Evolutionary conservation across 2,888 invertebrate species (phyloP).

Genomic region (Microctonus brassicae): DNA sequence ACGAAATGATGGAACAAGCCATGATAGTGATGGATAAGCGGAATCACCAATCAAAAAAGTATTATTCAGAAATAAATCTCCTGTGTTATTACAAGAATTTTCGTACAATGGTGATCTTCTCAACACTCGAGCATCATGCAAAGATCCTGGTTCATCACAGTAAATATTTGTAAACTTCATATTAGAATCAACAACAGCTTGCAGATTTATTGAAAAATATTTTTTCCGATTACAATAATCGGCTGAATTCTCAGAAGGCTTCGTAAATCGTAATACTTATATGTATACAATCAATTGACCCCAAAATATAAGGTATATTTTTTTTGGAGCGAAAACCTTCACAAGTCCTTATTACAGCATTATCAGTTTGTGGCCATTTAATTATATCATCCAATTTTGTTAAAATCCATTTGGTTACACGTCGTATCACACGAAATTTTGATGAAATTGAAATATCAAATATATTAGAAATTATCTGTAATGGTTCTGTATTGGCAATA

Average conservation of each 20-base stretch:
- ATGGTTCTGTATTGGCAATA: constrained; percentile 39
- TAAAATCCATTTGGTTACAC: constrained; percentile 21
- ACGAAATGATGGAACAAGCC: too few species aligned
- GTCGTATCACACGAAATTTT: constrained; percentile 30
- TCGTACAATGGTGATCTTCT: too few species aligned
- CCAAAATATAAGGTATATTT: not conserved
- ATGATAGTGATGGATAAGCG: too few species aligned
- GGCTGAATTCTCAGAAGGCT: not conserved
- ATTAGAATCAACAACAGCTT: too few species aligned
- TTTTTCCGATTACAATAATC: constrained; percentile 30
- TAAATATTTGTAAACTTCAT: too few species aligned
- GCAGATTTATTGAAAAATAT: too few species aligned
- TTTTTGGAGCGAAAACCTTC: not conserved
- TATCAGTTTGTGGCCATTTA: constrained; percentile 15
- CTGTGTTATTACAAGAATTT: too few species aligned
- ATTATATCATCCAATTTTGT: constrained; percentile 19
- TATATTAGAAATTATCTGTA: constrained; percentile 37
- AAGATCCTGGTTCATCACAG: too few species aligned
- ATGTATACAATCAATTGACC: constrained; percentile 23
- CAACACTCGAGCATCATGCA: too few species aligned
- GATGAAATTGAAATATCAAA: constrained; percentile 40
- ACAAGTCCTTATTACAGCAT: not conserved
- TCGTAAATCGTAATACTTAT: constrained; percentile 18
- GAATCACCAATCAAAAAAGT: too few species aligned
- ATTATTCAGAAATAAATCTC: too few species aligned